phyloP scores from a whole-genome alignment of 2,888 invertebrate species.

The Acrobasis suavella region DNA sequence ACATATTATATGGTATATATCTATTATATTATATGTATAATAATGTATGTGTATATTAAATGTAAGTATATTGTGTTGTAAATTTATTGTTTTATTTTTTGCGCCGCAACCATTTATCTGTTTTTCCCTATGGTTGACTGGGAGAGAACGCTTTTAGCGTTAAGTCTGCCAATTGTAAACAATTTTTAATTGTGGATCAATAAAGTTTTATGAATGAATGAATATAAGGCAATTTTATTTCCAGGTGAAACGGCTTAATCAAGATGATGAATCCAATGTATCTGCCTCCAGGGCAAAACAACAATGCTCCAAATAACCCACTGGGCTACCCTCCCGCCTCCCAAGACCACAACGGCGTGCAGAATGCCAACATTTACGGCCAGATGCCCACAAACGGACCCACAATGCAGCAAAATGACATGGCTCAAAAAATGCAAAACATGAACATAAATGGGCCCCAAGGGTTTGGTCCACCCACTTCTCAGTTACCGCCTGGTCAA shows the following conservation, averaged over 20 bases:
- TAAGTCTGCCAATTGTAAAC: no score
- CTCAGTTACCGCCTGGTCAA: constrained; percentile 53
- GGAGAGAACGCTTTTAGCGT: no score
- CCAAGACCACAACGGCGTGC: constrained; percentile 70
- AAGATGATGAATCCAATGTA: constrained; percentile 79
- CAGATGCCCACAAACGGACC: constrained; percentile 61
- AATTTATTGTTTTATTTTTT: no score
- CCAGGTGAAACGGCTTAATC: constrained; percentile 55
- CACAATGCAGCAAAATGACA: constrained; percentile 49
- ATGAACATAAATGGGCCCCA: constrained; percentile 71
- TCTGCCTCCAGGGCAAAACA: constrained; percentile 73
- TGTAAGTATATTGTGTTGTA: no score
- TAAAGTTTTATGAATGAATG: no score
- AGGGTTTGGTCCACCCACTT: constrained; percentile 46
- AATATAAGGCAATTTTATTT: constrained; percentile 26
- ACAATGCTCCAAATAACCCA: constrained; percentile 70
- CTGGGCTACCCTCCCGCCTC: constrained; percentile 59
- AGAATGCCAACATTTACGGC: constrained; percentile 64
- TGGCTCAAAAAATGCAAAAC: constrained; percentile 75
- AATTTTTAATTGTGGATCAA: no score
- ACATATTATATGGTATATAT: no score
- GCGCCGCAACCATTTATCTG: no score
- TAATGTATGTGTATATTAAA: no score
- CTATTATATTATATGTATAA: no score
- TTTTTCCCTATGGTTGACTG: no score